Base-by-base conservation (phyloP, 2,797 vertebrate species). In the Lophotriccus pileatus region DNA sequence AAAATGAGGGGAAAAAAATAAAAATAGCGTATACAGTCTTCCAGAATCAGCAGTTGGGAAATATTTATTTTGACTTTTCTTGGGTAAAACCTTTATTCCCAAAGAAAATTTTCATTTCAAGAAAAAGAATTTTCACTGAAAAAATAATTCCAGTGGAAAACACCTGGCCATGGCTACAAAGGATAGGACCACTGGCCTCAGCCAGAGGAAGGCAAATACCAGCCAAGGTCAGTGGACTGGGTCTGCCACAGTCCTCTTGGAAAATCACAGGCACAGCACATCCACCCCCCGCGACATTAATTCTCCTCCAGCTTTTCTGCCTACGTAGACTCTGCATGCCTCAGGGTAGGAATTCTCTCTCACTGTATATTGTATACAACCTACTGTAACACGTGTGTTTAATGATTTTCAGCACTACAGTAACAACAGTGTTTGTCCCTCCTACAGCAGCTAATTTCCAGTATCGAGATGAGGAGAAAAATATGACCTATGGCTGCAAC, bases 151-250 rank as follows among this genome's bases (percentile, higher is more conserved):
- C 27, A 34, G 22, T 24, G 59, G 46, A 91, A 91, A 95, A 78
- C 0, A 0, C 8, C n/a, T 56, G 66, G 59, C 69, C n/a, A 56
- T 0, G 0, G 67, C 55, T 62, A 62, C 19, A 55, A 75, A 52
- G 39, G 23, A 5, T 7, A 49, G 34, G 30, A 32, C n/a, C 41
- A 53, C 14, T 58, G 44, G 46, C 12, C 37, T 93, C 34, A 86
- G 69, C 22, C 23, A 91, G 70, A 37, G 7, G 41, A 69, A 82
- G 64, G 41, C 15, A 34, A 68, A 41, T 16, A 43, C 63, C 34
- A 73, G 49, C 52, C 37, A 70, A 62, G 53, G 67, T 46, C 60
- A 77, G 59, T 3, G 55, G 62, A 17, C 52, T 28, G 44, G 16
- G 13, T 49, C 47, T 87, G 73, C 46, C 63, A 68, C 32, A 16